Conservation (phyloP, 92 coral and sea anemone species). For the Isaurus tuberculatus region DNA sequence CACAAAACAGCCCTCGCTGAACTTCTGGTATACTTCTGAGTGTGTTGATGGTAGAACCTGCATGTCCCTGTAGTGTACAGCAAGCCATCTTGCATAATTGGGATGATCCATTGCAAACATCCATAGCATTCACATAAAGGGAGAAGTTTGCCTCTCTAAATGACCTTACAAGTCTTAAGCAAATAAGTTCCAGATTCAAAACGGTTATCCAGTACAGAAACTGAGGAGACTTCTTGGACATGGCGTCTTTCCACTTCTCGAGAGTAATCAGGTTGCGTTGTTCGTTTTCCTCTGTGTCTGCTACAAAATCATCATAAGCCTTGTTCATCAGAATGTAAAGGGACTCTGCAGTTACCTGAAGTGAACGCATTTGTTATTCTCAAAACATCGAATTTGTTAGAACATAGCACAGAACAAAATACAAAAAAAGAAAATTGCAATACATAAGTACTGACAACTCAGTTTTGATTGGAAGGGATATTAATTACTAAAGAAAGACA, state of each 20-base stretch:
- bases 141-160: constrained; percentile 36
- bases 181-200: constrained; percentile 41
- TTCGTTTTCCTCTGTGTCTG: not conserved
- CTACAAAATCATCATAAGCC: constrained; percentile 5
- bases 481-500: no score
- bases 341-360: constrained; percentile 2
- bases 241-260: not conserved
- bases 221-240: not conserved
- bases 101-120: constrained; percentile 70
- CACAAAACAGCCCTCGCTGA: constrained; percentile 50
- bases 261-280: not conserved
- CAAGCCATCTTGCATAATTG: constrained; percentile 70
- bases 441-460: no score
- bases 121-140: constrained; percentile 64
- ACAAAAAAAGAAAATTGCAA: no score
- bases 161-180: constrained; percentile 16
- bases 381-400: no score
- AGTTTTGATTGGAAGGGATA: no score
- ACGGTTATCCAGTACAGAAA: constrained; percentile 32
- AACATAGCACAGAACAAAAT: no score
- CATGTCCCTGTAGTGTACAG: constrained; percentile 68
- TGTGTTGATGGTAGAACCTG: constrained; percentile 40
- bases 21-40: constrained; percentile 51
- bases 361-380: no score
- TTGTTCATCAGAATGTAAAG: constrained; percentile 26